Evolutionary conservation across 2,797 vertebrate genomes (phyloP), one percentile per base, ranked within the genome.

Genomic region (Sebastiscus tertius): DNA sequence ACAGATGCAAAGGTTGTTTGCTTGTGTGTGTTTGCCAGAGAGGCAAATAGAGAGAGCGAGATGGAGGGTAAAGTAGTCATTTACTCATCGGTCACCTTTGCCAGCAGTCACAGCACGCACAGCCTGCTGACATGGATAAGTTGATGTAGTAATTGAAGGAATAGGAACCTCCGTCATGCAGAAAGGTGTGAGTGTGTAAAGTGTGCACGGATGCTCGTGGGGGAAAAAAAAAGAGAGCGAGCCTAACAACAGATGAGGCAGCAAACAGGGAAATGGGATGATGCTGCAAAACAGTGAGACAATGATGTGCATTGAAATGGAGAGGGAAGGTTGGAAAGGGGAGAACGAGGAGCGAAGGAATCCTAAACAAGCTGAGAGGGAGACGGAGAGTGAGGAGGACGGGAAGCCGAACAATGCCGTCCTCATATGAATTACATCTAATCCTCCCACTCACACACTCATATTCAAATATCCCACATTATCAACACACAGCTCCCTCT

Each of bases 101-200:
- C 34, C 82, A 75, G 80, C 72, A 87, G 79, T 86, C 84, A 74
- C 81, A 69, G 79, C 86, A 87, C 63, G 83, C 83, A 73, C 83
- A 82, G 73, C 56, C 73, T 85, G 84, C 88, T 90, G 91, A 91
- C 85, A 89, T 60, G 62, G 88, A 88, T 82, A 90, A 86, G 87
- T 81, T 91, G 83, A 86, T 85, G 84, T 78, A 74, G 84, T 90
- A 86, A 92, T 88, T 89, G 83, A 91, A 88, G 85, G 34, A 87
- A 83, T 67, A 52, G 73, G 60, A 87, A 72, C 81, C 84, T 83
- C 83, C 7, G 24, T 79, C 83, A 77, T 77, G 78, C 81, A 58
- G 81, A 70, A 75, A 86, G 62, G 60, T 75, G 76, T 60, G 74
- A 34, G 74, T 70, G 72, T 82, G 67, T 75, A 24, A 71, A n/a